Evolutionary conservation across 1,140 invertebrate genomes (phyloP), one percentile per base, ranked within the genome.

Genomic region (Lepidurus arcticus): DNA sequence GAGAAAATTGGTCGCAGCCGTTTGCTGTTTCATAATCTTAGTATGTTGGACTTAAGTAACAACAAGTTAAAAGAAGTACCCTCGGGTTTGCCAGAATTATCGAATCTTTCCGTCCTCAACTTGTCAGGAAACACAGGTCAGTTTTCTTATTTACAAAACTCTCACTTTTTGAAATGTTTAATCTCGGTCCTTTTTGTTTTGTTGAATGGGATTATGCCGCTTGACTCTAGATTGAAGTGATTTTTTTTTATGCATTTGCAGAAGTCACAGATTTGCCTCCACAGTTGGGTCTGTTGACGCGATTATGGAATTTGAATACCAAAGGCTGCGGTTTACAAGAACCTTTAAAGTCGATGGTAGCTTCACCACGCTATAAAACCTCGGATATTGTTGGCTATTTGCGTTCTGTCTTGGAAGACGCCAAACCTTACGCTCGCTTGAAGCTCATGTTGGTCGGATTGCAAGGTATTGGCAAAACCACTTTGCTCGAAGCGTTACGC

Each of bases 381-480:
- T 95, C 95, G 90, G 97, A 99, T 84, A 93, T 99, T 47, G 91
- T 99, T 45, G 95, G 95, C 0, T 98, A 98, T 86, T 88, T 99
- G 1, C 96, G 97, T 84, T 93, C 91, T 42, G 91, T 95, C 74
- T 85, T 95, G 74, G 92, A 95, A 83, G 92, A 98, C 85, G 96
- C 97, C 0, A 92, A 92, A 83, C 93, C 95, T 0, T 99, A 99
- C 85, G 93, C 95, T 7, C 87, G 95, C 53, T 95, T 99, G 92
- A 99, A 98, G 84, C 87, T 99, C 4, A 98, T 99, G 97, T 91
- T 99, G 74, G 96, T 99, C 16, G 98, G 98, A 0, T 90, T 94
- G 10, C 93, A 97, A 84, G 94, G 94, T 13, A 95, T 94, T 81
- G 94, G 96, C 0, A 98, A 98, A 85, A 99, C 97, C 0, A 96